Base-by-base conservation (phyloP, 2,113 vertebrate genomes). In the Promerops cafer region DNA sequence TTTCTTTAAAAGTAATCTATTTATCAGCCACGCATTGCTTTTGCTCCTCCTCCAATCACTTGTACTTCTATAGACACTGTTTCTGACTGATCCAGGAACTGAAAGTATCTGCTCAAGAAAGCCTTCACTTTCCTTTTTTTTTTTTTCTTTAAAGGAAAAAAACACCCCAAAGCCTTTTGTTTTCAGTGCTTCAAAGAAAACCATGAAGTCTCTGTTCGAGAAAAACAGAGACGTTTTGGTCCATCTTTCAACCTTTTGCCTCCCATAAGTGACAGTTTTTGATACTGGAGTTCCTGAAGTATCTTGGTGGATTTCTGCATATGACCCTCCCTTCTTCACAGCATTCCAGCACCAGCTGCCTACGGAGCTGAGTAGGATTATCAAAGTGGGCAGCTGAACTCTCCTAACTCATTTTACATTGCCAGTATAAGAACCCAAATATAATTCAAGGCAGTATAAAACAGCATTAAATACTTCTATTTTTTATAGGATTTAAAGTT, bases 121-220 rank as follows among this genome's bases (percentile, higher is more conserved):
- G 2, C 0, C 6, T 10, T 27, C 4, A 35, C 33, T 40, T 27
- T 35, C 22, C 35, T 31, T 22, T 27, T 54, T 69, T 57, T 49
- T 3, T 26, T 31, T 11, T 6, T 11, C 1, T 9, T 40, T 10
- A 16, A 7, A 12, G 1, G 2, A 5, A 28, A 35, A 20, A 79
- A 19, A 0, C 11, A 63, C 11, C 3, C 14, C 10, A 60, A 90
- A 59, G 4, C 4, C 6, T 83, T 80, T 69, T 3, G 3, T 27
- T 91, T 94, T 45, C 37, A 57, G 31, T 22, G 27, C 15, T 74
- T 93, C 4, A 56, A 56, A 86, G 7, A 78, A 84, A 84, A n/a
- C 7, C 2, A 13, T 40, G 12, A 83, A 65, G 4, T 37, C 31
- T 85, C n/a, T 69, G 6, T 37, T 93, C 27, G 31, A 40, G 22